Base-by-base conservation (phyloP, 2,113 vertebrate species). In the Myotis brandtii region DNA sequence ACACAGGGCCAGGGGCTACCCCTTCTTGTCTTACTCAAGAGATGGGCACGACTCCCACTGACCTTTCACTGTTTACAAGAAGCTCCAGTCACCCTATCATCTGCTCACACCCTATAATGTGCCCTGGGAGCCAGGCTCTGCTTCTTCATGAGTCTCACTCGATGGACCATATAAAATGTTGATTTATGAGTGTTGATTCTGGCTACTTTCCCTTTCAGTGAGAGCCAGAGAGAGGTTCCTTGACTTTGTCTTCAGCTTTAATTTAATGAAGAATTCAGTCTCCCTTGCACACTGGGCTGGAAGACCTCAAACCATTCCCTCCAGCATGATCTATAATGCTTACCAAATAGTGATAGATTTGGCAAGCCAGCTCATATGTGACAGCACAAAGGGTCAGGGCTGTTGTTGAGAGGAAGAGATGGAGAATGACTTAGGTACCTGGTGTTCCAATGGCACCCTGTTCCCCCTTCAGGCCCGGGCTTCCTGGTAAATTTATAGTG, bases 391-490 rank as follows among this genome's bases (percentile, higher is more conserved):
- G 34, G 18, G 56, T 59, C 32, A 56, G 72, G 50, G 59, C 23
- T 48, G 34, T 0, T 0, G 34, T 14, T 1, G 17, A 25, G 9
- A 6, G 0, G 21, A 32, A 25, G 50, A 86, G 46, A 37, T 0
- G 0, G 5, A n/a, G 46, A 30, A 14, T 17, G 43, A 80, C 92
- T 82, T 25, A 3, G 14, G n/a, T 98, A 99, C 99, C 99, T 98
- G 95, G 95, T 3, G 82, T 83, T 86, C 99, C 99, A 34, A 96
- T 6, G 21, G 97, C 23, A 70, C 99, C 99, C 30, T 52, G 9
- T 69, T 99, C 98, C 30, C 99, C 99, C 98, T 99, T 99, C 11
- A 97, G 77, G 83, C 99, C 99, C 0, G 98, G 96, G 75, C 93
- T 73, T 98, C 99, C 99, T 62, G 99, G 99, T n/a, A 99, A 85